Base-by-base conservation (phyloP, 1,140 invertebrate species). In the Camponotus floridanus region DNA sequence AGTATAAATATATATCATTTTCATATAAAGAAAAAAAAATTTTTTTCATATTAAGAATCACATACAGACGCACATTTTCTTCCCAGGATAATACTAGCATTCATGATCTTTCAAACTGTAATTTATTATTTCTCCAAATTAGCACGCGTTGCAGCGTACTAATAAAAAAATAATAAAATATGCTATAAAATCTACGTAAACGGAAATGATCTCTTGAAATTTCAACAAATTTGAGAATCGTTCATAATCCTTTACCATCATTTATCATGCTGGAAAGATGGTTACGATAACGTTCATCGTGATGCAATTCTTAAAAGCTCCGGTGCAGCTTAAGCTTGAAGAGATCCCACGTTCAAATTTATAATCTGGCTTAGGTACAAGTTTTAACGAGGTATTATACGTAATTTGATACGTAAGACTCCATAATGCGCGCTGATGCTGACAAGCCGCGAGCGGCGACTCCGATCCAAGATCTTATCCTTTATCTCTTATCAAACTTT, bases 401-500 rank as follows among this genome's bases (percentile, higher is more conserved):
- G 21, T 57, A 26, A 83, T 83, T 73, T 39, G 79, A 51, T 51
- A 31, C 26, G 65, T 71, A 33, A 45, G 33, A 48, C 15, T 18
- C 39, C 26, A 1, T 83, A 83, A 73, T 83, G n/a, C 39, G n/a
- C 13, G 21, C 4, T 36, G 36, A 83, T 73, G 57, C 45, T 73
- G 33, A 61, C 48, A 51, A 51, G 15, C 68, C 68, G 57, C 68
- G 31, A 73, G 7, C 1, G n/a, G 36, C 55, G 55, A 42, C 18
- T 65, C 21, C 18, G 65, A 15, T 13, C 57, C 11, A 36, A 59
- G 51, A 33, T 55, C 55, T 21, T 9, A 83, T 74, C 68, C 68
- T 45, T 74, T 74, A 83, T 61, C 68, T 83, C 68, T 83, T 73
- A 83, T 83, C 68, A 70, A 70, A 80, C 48, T 80, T 9, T 48